Percentiles rank a stretch among this genome's conserved stretches.
Conservation (phyloP, 2,113 vertebrate genomes). For the Ochotona curzoniae region DNA sequence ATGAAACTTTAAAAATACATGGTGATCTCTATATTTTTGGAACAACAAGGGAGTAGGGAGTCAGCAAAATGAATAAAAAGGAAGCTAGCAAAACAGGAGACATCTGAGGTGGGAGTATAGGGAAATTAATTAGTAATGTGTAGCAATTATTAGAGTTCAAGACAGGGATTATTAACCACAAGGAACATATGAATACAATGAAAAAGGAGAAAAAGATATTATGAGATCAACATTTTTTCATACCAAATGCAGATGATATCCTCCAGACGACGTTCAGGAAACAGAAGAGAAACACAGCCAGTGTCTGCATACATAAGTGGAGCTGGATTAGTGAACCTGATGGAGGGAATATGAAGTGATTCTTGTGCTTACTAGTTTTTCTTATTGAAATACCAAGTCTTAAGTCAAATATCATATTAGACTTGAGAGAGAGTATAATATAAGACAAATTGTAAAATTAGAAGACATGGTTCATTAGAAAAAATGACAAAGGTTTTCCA, state of each 20-base stretch:
- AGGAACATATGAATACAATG: neutral
- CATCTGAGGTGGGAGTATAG: neutral
- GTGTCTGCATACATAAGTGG: too few species aligned
- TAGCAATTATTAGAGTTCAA: neutral
- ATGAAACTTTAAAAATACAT: too few species aligned
- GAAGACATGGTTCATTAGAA: neutral
- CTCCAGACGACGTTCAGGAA: too few species aligned
- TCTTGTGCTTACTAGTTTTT: neutral
- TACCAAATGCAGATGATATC: neutral
- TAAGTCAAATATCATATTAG: neutral
- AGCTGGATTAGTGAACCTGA: too few species aligned
- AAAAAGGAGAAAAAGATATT: neutral
- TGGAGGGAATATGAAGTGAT: neutral
- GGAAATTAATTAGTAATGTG: neutral
- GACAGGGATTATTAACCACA: too few species aligned
- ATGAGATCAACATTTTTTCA: accelerated
- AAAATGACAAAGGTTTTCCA: neutral
- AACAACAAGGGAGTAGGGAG: neutral
- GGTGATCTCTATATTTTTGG: too few species aligned
- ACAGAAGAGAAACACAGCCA: too few species aligned
- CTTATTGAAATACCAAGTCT: neutral
- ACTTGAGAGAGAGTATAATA: neutral
- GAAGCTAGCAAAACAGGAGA: too few species aligned
- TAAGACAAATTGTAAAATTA: neutral
- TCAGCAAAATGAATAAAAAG: neutral